Evolutionary conservation across 1,140 invertebrate species (phyloP).

Genomic region (Proales similis): DNA sequence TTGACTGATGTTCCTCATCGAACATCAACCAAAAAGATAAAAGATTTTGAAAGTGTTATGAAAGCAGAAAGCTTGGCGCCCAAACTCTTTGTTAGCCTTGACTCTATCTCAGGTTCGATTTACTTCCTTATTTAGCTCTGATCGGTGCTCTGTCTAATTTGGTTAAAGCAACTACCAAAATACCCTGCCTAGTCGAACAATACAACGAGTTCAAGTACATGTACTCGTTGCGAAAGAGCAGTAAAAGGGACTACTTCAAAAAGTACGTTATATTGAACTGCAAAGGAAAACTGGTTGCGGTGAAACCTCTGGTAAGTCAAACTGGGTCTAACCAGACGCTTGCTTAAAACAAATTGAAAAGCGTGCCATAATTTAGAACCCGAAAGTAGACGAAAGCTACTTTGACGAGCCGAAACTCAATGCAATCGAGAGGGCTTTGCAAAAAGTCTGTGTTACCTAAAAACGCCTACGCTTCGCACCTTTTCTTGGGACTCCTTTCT

Average conservation of each 20-base stretch:
- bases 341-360: not conserved
- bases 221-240: slow-evolving; percentile 32
- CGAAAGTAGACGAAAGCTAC: slow-evolving; percentile 7
- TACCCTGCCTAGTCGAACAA: slow-evolving; percentile 23
- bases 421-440: slow-evolving; percentile 31
- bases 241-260: slow-evolving; percentile 3
- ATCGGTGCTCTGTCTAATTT: not conserved
- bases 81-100: slow-evolving; percentile 9
- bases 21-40: not conserved
- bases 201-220: slow-evolving; percentile 35
- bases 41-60: not conserved
- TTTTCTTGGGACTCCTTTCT: no score
- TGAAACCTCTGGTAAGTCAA: slow-evolving; percentile 31
- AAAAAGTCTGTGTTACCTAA: no score
- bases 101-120: slow-evolving; percentile 19
- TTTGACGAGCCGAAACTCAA: slow-evolving; percentile 26
- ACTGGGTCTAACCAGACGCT: not conserved
- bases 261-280: slow-evolving; percentile 31
- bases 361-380: not conserved
- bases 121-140: not conserved
- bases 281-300: slow-evolving; percentile 27
- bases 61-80: not conserved
- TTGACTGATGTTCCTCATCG: not conserved
- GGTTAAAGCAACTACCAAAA: slow-evolving; percentile 9
- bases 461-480: no score